Evolutionary conservation across 2,888 invertebrate genomes (phyloP).

Genomic region (Conomelus anceps): DNA sequence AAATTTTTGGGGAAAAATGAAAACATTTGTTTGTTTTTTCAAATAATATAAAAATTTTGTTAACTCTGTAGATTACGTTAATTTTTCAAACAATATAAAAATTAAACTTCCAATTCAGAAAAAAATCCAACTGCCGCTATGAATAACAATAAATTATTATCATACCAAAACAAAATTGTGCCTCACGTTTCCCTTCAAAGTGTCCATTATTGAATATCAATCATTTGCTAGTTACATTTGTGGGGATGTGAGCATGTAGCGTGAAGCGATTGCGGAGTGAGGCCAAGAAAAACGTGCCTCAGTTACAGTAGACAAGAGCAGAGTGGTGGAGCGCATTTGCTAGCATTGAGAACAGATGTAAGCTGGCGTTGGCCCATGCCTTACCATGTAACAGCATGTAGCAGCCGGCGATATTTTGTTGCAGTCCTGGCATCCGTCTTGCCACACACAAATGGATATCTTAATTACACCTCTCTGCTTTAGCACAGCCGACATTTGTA

Average conservation of each 20-base stretch:
- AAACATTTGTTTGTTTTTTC: no score
- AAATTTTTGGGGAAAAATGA: no score
- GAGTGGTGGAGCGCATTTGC: background rate
- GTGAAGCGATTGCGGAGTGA: background rate
- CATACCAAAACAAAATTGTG: no score
- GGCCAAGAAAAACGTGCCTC: background rate
- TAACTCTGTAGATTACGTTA: no score
- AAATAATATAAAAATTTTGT: no score
- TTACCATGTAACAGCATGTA: background rate
- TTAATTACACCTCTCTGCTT: conserved; percentile 4
- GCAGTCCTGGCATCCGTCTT: background rate
- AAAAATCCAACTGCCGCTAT: no score
- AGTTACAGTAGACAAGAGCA: background rate
- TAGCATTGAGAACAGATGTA: background rate
- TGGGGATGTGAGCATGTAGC: background rate
- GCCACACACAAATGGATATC: conserved; percentile 10
- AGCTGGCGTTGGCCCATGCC: background rate
- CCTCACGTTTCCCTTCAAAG: background rate
- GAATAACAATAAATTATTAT: no score
- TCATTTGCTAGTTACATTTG: background rate
- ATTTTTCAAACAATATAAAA: no score
- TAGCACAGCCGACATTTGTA: conserved; percentile 5
- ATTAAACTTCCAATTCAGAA: no score
- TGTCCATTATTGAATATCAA: background rate
- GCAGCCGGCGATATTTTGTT: conserved; percentile 3